Evolutionary conservation across 2,797 vertebrate species (phyloP).

Genomic region (Eulemur mongoz): DNA sequence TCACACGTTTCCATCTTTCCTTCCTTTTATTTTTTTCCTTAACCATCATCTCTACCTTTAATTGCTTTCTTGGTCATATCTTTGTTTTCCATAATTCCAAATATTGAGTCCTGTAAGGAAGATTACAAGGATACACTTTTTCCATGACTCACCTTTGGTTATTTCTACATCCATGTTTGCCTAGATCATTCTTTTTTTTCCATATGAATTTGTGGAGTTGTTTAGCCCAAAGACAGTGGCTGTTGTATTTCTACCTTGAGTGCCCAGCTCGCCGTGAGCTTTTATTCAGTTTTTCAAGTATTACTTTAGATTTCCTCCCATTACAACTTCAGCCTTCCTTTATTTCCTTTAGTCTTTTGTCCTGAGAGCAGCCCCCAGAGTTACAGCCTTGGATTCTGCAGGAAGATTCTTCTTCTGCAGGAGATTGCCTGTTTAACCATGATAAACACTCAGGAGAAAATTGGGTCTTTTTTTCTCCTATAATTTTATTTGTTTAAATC

Average conservation of each 20-base stretch:
- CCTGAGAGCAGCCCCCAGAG: conserved; percentile 22
- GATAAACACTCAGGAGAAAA: conserved; percentile 64
- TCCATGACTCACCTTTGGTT: not conserved
- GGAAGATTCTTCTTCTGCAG: not conserved
- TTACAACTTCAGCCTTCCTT: conserved; percentile 29
- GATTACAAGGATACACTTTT: not conserved
- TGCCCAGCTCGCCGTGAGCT: not conserved
- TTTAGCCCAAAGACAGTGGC: not conserved
- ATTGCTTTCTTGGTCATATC: not conserved
- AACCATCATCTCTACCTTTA: not conserved
- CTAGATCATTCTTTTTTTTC: not conserved
- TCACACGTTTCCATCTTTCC: not conserved
- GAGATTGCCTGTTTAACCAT: conserved; percentile 61
- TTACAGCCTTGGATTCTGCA: conserved; percentile 32
- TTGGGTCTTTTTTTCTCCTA: conserved; percentile 34
- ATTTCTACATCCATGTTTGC: conserved; percentile 4
- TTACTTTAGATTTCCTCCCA: conserved; percentile 22
- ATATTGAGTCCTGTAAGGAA: not conserved
- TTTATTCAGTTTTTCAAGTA: conserved; percentile 30
- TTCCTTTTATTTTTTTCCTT: not conserved
- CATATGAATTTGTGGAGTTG: not conserved
- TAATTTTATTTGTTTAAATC: conserved; percentile 76
- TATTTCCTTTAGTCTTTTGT: conserved; percentile 38
- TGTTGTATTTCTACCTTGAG: conserved; percentile 42
- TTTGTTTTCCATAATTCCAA: conserved; percentile 12